Conservation (phyloP, 2,113 vertebrate species). For the Irena cyanogastra region DNA sequence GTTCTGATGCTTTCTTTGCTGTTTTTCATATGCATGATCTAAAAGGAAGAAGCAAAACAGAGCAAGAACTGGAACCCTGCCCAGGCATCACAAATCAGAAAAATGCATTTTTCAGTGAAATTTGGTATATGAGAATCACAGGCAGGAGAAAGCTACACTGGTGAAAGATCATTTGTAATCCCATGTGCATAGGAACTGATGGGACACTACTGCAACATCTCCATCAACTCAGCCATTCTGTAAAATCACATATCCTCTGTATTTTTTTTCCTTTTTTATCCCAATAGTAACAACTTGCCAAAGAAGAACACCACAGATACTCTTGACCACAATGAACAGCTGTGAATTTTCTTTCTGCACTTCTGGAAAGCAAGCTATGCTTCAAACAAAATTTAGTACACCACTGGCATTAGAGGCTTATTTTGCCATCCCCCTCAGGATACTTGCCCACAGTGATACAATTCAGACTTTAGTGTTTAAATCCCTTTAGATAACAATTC, state of each 20-base stretch:
- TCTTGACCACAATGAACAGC: background rate
- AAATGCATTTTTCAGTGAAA: background rate
- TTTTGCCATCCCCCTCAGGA: background rate
- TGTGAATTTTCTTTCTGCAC: background rate
- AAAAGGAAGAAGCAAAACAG: background rate
- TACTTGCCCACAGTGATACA: background rate
- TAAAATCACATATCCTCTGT: background rate
- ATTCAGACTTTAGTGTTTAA: background rate
- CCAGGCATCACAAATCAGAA: background rate
- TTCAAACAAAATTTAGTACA: background rate
- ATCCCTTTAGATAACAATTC: background rate
- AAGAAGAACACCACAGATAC: background rate
- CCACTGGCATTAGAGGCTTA: background rate
- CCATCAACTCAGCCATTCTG: background rate
- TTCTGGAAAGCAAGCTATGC: background rate
- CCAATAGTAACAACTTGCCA: background rate
- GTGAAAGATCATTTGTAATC: background rate
- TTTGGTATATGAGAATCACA: background rate
- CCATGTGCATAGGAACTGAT: background rate
- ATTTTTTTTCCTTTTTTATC: background rate
- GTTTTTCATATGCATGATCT: background rate
- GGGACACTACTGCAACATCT: background rate
- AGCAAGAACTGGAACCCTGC: background rate
- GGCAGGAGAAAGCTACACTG: background rate
- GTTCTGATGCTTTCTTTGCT: background rate